phyloP scores from a whole-genome alignment of 2,113 vertebrate species.

The Lophura nycthemera region DNA sequence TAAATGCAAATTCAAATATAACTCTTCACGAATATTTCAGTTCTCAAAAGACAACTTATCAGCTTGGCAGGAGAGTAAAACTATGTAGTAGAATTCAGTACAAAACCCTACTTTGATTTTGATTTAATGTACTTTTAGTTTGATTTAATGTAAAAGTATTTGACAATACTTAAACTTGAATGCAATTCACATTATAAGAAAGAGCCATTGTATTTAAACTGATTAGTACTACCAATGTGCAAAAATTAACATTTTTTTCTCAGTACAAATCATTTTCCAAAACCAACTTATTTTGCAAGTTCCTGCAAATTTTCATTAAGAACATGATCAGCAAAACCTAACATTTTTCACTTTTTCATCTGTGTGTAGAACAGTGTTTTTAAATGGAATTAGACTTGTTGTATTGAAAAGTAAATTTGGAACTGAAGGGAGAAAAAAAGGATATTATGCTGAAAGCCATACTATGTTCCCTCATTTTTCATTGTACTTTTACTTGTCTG shows the following conservation, averaged over 20 bases:
- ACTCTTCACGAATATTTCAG: neutral
- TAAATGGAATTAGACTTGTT: neutral
- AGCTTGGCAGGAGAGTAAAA: neutral
- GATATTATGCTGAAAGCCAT: neutral
- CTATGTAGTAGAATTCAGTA: neutral
- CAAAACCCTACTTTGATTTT: neutral
- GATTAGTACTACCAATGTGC: neutral
- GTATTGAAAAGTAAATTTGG: neutral
- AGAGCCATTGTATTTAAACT: neutral
- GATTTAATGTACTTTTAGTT: neutral
- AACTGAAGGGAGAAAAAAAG: neutral
- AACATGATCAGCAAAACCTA: neutral
- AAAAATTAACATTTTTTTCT: neutral
- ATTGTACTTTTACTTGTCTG: neutral
- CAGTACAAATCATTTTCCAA: neutral
- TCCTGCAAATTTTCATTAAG: neutral
- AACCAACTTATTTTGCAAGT: neutral
- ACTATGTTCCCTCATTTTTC: rapidly evolving
- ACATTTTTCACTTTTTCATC: neutral
- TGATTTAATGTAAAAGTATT: neutral
- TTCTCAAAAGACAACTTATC: neutral
- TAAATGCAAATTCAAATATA: neutral
- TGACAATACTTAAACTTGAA: neutral
- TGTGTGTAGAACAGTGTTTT: neutral
- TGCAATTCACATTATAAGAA: neutral